Percentiles rank a stretch among this genome's conserved stretches.
These are phyloP conservation scores for Ceratotherium simum DNA, from an alignment of 2,113 vertebrate genomes.

Conservation along the genomic window DNA sequence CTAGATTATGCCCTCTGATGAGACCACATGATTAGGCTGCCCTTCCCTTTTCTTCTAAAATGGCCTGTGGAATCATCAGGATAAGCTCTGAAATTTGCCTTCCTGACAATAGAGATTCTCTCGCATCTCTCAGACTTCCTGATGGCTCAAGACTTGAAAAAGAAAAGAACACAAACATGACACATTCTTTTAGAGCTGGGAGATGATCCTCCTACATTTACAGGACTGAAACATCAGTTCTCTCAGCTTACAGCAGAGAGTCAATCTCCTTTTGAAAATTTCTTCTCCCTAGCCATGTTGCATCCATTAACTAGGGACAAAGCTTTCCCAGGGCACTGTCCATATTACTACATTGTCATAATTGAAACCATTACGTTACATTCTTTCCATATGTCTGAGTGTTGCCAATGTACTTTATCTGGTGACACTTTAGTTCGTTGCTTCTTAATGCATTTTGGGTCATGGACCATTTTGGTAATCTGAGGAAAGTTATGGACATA, in stretches of 20 bases:
- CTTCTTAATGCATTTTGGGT: neutral
- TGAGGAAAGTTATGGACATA: neutral
- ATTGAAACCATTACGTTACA: conserved; percentile 73
- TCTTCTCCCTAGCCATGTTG: neutral
- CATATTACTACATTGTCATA: neutral
- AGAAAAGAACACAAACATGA: neutral
- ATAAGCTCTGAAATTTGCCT: neutral
- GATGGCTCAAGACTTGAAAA: neutral
- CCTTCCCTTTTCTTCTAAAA: neutral
- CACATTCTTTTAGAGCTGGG: neutral
- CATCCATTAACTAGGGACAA: neutral
- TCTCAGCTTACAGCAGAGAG: neutral
- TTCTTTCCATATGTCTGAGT: conserved; percentile 60
- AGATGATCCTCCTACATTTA: neutral
- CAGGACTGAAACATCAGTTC: neutral
- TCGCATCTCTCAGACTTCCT: neutral
- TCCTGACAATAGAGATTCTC: neutral
- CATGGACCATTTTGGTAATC: neutral
- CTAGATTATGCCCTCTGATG: neutral
- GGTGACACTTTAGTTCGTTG: conserved; percentile 31
- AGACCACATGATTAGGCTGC: neutral
- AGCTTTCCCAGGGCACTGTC: neutral
- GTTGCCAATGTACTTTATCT: conserved; percentile 77
- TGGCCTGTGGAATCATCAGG: neutral
- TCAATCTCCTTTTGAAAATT: neutral